Percentiles rank a stretch among this genome's conserved stretches.
Conservation (phyloP, 2,888 invertebrate species). For the Drosophila phalerata region DNA sequence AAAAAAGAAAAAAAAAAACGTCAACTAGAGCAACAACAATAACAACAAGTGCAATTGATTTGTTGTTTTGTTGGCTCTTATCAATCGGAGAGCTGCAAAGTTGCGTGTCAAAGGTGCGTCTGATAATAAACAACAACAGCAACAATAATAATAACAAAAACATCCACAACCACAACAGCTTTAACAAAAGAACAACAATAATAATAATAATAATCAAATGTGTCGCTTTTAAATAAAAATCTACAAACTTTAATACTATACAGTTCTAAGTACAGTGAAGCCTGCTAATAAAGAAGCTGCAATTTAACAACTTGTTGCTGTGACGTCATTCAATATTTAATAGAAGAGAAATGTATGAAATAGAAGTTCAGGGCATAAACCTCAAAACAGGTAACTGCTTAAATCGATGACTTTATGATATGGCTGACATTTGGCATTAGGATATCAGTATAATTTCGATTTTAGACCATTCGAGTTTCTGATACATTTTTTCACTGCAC, state of each 20-base stretch:
- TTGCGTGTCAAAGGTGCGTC: constrained; percentile 60
- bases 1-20: not conserved
- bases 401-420: not conserved
- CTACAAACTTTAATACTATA: not conserved
- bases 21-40: constrained; percentile 4
- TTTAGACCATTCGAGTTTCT: too few relatives aligned
- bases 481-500: too few relatives aligned
- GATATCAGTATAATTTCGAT: too few relatives aligned
- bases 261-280: not conserved
- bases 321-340: not conserved
- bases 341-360: not conserved
- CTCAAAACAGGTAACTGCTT: not conserved
- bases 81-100: constrained; percentile 21
- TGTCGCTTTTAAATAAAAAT: not conserved
- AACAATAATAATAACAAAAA: constrained; percentile 7
- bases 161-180: not conserved
- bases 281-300: not conserved
- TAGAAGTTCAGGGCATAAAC: not conserved
- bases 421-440: constrained; percentile 14
- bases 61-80: constrained; percentile 26
- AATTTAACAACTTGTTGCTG: not conserved
- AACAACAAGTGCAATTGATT: constrained; percentile 12
- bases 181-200: not conserved
- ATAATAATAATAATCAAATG: not conserved
- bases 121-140: constrained; percentile 26